Base-by-base conservation (phyloP, 2,797 vertebrate species). In the Tarsius wallacei region DNA sequence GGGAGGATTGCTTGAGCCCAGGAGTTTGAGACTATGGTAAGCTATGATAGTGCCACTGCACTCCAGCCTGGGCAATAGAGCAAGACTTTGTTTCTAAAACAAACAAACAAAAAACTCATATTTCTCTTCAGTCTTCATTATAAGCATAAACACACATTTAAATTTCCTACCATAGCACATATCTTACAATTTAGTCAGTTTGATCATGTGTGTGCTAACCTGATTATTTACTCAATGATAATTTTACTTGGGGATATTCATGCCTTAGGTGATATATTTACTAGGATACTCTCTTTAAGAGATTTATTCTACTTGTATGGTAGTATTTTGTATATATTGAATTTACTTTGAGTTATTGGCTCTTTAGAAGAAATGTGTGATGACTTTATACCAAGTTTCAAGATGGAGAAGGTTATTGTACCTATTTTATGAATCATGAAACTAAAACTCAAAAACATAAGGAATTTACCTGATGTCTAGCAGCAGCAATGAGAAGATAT, bases 41-140 rank as follows among this genome's bases (percentile, higher is more conserved):
- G n/a, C 66, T 70, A 33, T 36, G 66, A 70, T 36, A 17, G 36
- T 33, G 6, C 10, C 19, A 70, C 66, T 36, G 17, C 66, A 70
- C n/a, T 70, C 66, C n/a, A 70, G 10, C 66, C n/a, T 12, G 33
- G 66, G n/a, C n/a, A 17, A 68, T 16, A 63, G 61, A 68, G n/a
- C n/a, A 68, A 68, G n/a, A 33, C 11, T n/a, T n/a, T 21, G n/a
- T 33, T n/a, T 22, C n/a, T 42, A 42, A 21, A 36, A 33, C 33
- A 12, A 70, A 70, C 61, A 63, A 63, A 11, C 61, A 28, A 63
- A 63, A 70, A 94, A 90, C 6, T 90, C 26, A 6, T 17, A 51
- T 92, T 96, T 96, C 28, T 96, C 73, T 96, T 90, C 31, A 28
- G 47, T 2, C 31, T 95, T 81, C 87, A 90, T 21, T 68, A 21